Evolutionary conservation across 2,797 vertebrate species (phyloP), one percentile per base, ranked within the genome.

Genomic region (Thripadectes ignobilis): DNA sequence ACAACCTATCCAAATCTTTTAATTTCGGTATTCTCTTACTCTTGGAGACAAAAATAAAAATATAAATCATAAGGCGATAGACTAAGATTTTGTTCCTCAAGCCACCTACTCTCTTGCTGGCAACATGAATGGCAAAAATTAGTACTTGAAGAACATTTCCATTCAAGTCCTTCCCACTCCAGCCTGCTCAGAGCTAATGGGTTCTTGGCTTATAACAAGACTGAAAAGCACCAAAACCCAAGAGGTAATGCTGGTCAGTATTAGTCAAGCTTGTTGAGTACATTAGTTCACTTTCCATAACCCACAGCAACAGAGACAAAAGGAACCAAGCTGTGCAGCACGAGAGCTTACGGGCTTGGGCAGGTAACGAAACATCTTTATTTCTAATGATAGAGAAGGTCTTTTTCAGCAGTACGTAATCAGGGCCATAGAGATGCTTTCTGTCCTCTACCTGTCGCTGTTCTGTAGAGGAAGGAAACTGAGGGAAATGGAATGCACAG

Each of bases 111-210:
- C 75, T 85, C 90, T 96, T 93, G 92, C 88, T 94, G 92, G 92
- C 94, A 93, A 55, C 59, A 45, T 63, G 82, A 94, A 92, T 95
- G 93, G 77, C 86, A 95, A 85, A 90, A 96, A 95, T 95, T 93
- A 93, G 39, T 82, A 85, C 89, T 92, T 93, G 29, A 84, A 36
- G 81, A 92, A 91, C 85, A 54, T 93, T 96, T 95, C 82, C 91
- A 85, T 96, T 96, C 85, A 94, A 72, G 62, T 77, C 55, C 90
- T 91, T 96, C 92, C 94, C 80, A 96, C 96, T 79, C 65, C 66
- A 88, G 32, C 88, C 73, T 86, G 87, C 63, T 95, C 87, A 96
- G 88, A 94, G 83, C 93, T 94, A 74, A 90, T 90, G 82, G 83
- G 91, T 96, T 91, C 63, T 84, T 45, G 71, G 76, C 39, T 96